Conservation (phyloP, 2,113 vertebrate genomes). For the Oreochromis tanganicae region DNA sequence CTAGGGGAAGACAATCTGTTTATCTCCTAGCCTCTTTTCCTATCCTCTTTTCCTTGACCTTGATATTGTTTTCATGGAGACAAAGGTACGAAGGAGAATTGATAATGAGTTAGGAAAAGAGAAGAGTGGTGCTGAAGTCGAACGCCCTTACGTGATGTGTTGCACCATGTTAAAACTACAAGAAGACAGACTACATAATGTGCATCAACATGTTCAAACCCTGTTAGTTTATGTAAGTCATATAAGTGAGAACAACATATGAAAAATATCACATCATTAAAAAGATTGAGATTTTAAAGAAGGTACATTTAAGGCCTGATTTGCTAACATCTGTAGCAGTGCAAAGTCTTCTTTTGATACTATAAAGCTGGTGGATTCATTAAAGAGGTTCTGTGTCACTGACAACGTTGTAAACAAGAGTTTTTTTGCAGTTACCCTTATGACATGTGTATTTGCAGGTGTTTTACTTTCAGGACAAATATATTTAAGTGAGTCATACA, state of each 20-base stretch:
- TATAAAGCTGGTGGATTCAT: neutral
- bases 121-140: neutral
- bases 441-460: neutral
- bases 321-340: neutral
- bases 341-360: neutral
- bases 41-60: neutral
- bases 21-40: fast-evolving
- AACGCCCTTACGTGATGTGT: fast-evolving
- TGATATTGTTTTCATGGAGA: neutral
- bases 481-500: neutral
- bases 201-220: neutral
- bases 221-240: neutral
- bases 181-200: neutral
- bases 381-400: neutral
- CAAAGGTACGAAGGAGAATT: neutral
- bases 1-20: neutral
- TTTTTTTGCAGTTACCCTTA: fast-evolving
- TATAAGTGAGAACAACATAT: fast-evolving
- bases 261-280: neutral
- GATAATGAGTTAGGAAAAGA: neutral
- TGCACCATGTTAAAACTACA: neutral
- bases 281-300: neutral
- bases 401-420: neutral
- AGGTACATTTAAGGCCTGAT: neutral
- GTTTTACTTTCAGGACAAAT: neutral